Evolutionary conservation across 2,888 invertebrate genomes (phyloP).

Genomic region (Mesorhabditis spiculigera): DNA sequence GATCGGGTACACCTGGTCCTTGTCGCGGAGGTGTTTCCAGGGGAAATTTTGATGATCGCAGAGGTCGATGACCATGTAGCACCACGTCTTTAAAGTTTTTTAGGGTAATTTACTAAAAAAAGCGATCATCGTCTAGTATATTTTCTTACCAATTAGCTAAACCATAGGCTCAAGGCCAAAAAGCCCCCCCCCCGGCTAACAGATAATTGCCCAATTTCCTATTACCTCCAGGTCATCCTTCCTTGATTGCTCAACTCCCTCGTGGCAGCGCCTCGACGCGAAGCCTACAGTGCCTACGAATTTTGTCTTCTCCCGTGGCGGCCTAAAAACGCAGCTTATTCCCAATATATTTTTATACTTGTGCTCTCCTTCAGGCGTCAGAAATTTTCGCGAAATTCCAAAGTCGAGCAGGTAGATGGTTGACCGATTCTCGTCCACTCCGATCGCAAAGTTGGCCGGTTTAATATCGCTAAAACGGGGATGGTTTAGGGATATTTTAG

Average conservation of each 20-base stretch:
- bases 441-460: conserved; percentile 9
- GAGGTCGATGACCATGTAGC: conserved; percentile 8
- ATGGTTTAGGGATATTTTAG: not conserved
- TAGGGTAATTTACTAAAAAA: no score
- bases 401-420: conserved; percentile 10
- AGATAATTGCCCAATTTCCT: not conserved
- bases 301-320: not conserved
- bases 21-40: not conserved
- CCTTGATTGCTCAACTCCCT: not conserved
- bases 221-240: conserved; percentile 10
- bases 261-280: not conserved
- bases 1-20: not conserved
- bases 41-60: conserved; percentile 4
- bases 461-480: conserved; percentile 2
- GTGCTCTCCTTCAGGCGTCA: not conserved
- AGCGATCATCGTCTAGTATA: no score
- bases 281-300: conserved; percentile 8
- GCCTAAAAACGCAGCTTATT: not conserved
- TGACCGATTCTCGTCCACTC: not conserved
- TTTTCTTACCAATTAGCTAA: no score
- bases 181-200: not conserved
- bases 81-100: not conserved
- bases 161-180: no score
- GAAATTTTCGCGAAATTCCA: not conserved
- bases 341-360: not conserved